Evolutionary conservation across 2,888 invertebrate genomes (phyloP).

Genomic region (Seira sanloemensis): DNA sequence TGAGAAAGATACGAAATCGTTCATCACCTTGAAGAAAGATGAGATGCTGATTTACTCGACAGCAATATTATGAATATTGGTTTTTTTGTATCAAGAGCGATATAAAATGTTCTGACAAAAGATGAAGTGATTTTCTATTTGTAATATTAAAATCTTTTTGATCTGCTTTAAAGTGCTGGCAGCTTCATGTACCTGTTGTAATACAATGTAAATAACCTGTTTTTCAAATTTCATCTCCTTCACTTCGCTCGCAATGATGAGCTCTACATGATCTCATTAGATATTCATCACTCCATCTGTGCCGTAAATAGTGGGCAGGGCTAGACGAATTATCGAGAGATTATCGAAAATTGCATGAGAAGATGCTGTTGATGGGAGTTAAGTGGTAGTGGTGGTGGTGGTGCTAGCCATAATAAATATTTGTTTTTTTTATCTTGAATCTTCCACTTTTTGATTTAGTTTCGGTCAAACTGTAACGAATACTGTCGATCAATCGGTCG

Average conservation of each 20-base stretch:
- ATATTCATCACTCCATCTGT: conserved; percentile 37
- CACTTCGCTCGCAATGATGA: neutral
- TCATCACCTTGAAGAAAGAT: conserved; percentile 37
- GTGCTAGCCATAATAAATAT: neutral
- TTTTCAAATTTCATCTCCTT: neutral
- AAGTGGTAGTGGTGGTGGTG: neutral
- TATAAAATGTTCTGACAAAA: conserved; percentile 17
- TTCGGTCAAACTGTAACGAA: neutral
- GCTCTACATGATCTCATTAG: conserved; percentile 31
- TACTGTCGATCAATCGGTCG: conserved; percentile 19
- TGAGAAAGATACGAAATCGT: conserved; percentile 42
- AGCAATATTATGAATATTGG: conserved; percentile 42
- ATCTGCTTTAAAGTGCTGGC: neutral
- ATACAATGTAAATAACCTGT: neutral
- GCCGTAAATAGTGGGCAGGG: conserved; percentile 37
- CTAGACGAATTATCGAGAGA: conserved; percentile 36
- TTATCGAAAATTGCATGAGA: conserved; percentile 34
- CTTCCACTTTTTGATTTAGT: neutral
- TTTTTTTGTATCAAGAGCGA: conserved; percentile 36
- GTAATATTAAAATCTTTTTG: conserved; percentile 11
- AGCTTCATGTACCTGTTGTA: neutral
- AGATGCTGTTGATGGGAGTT: conserved; percentile 20
- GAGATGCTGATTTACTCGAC: conserved; percentile 5
- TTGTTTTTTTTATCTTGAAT: neutral
- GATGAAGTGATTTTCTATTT: conserved; percentile 52